Evolutionary conservation across 1,140 invertebrate species (phyloP).

Genomic region (Drosophila guanche): DNA sequence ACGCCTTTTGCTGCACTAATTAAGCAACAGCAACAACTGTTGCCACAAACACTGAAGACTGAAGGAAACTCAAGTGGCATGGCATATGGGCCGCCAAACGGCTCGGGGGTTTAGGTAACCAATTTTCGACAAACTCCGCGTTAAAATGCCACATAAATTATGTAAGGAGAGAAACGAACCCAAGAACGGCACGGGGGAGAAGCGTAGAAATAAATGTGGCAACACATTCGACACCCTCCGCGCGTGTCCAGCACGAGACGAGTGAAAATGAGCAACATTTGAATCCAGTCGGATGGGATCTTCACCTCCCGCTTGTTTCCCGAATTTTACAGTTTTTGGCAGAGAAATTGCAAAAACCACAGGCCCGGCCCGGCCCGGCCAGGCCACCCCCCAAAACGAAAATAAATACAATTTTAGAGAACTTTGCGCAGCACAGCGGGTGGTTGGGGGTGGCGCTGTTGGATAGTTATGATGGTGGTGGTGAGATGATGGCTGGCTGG

Average conservation of each 20-base stretch:
- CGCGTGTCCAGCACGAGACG: conserved; percentile 47
- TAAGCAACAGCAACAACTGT: conserved; percentile 60
- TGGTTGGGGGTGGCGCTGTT: conserved; percentile 28
- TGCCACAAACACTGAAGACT: conserved; percentile 18
- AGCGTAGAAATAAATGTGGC: not conserved
- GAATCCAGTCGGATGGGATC: conserved; percentile 12
- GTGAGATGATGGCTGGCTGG: not conserved
- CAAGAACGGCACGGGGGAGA: not conserved
- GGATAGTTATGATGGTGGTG: not conserved
- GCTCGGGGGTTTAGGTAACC: conserved; percentile 35
- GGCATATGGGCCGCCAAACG: conserved; percentile 62
- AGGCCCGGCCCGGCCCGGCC: not conserved
- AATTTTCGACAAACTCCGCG: conserved; percentile 61
- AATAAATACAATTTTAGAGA: conserved; percentile 50
- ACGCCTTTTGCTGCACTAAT: conserved; percentile 57
- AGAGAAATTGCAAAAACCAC: conserved; percentile 64
- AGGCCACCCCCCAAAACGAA: conserved; percentile 28
- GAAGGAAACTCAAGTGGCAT: conserved; percentile 44
- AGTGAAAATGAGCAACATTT: conserved; percentile 59
- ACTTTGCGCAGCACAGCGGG: conserved; percentile 45
- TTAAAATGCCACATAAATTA: conserved; percentile 81
- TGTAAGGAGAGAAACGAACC: conserved; percentile 17
- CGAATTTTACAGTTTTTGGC: conserved; percentile 59
- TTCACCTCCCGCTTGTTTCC: conserved; percentile 8
- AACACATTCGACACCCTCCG: conserved; percentile 44